phyloP scores from a whole-genome alignment of 30 jellyfish, hydroid and myxozoan species.

The Calvadosia cruxmelitensis region DNA sequence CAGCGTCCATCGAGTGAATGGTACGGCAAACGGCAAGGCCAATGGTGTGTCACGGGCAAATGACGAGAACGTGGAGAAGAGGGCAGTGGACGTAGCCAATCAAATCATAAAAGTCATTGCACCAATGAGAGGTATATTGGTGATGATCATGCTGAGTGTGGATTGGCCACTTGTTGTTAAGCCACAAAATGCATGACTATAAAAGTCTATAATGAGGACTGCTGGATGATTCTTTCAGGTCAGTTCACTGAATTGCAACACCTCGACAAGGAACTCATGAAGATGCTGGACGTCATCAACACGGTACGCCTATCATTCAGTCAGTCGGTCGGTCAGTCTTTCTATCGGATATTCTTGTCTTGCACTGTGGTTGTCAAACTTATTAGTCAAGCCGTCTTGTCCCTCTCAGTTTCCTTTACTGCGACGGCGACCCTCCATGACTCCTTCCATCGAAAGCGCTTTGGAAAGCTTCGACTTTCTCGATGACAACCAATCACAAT shows the following conservation, averaged over 20 bases:
- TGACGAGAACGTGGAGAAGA: neutral
- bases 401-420: conserved; percentile 5
- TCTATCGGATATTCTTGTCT: too few species aligned
- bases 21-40: neutral
- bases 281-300: neutral
- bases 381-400: too few species aligned
- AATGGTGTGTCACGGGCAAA: too few species aligned
- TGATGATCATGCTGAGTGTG: too few species aligned
- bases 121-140: neutral
- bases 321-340: too few species aligned
- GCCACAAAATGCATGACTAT: too few species aligned
- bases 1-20: neutral
- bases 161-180: too few species aligned
- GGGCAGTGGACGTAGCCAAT: neutral
- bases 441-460: conserved; percentile 42
- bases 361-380: too few species aligned
- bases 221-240: neutral
- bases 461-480: conserved; percentile 40
- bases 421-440: conserved; percentile 15
- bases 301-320: too few species aligned
- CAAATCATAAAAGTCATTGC: neutral
- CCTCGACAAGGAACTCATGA: neutral
- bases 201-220: too few species aligned
- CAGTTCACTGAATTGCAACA: neutral
- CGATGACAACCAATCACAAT: conserved; percentile 31